Evolutionary conservation across 2,888 invertebrate genomes (phyloP).

Genomic region (Melinaea menophilus): DNA sequence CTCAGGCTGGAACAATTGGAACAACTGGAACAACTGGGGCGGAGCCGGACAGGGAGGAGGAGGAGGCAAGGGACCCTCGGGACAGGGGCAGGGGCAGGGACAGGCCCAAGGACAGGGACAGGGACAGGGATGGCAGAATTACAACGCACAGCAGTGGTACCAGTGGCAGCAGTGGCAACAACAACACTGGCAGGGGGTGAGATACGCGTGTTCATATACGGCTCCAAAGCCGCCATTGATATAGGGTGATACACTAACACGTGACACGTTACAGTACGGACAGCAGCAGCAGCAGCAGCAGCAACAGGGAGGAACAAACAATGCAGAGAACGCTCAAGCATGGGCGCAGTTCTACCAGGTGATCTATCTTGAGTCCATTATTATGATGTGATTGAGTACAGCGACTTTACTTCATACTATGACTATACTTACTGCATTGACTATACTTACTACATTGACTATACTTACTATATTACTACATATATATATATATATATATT

Average conservation of each 20-base stretch:
- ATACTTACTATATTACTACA: no score
- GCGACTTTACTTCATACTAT: no score
- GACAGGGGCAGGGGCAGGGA: constrained; percentile 21
- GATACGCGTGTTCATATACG: constrained; percentile 9
- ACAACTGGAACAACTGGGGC: constrained; percentile 47
- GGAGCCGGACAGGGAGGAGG: constrained; percentile 15
- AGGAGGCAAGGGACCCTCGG: constrained; percentile 22
- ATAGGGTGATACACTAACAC: neutral
- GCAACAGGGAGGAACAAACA: constrained; percentile 45
- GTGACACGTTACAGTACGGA: neutral
- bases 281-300: constrained; percentile 30
- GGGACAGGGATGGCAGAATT: constrained; percentile 42
- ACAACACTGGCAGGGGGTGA: constrained; percentile 64
- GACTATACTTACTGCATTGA: no score
- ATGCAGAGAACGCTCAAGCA: constrained; percentile 52
- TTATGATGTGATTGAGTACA: no score
- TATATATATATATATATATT: no score
- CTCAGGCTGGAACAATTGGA: constrained; percentile 57
- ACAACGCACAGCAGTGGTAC: constrained; percentile 70
- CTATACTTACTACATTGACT: no score
- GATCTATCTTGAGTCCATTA: neutral
- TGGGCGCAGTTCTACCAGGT: constrained; percentile 76
- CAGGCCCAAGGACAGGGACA: constrained; percentile 22
- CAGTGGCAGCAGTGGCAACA: constrained; percentile 75
- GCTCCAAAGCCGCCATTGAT: neutral